Evolutionary conservation across 2,797 vertebrate genomes (phyloP).

Genomic region (Phylloscopus collybita): DNA sequence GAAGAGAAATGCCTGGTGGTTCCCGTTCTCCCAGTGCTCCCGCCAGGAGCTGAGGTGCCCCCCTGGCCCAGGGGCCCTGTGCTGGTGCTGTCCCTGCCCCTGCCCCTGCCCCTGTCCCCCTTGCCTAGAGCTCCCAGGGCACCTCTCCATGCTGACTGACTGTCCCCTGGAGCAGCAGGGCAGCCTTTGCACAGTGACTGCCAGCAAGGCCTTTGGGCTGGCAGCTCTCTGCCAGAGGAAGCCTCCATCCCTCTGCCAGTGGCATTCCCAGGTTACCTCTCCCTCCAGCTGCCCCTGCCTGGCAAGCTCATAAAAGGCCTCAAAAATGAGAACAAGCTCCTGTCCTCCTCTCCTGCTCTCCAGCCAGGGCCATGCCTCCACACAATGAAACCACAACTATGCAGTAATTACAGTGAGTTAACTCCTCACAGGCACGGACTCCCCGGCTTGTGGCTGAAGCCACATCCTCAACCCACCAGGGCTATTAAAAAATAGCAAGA

Average conservation of each 20-base stretch:
- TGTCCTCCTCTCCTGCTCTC: neutral
- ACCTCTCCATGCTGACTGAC: neutral
- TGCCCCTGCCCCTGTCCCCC: too few species aligned
- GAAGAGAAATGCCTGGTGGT: neutral
- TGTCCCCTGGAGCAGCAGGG: neutral
- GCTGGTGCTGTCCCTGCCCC: neutral
- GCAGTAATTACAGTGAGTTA: conserved; percentile 5
- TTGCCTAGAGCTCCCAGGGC: neutral
- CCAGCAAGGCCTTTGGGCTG: neutral
- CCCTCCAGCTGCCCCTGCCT: neutral
- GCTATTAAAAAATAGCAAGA: neutral
- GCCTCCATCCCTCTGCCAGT: neutral
- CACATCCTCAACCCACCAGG: neutral
- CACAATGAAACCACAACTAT: neutral
- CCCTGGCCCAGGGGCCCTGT: rapidly evolving
- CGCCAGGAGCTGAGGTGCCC: neutral
- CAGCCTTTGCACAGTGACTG: neutral
- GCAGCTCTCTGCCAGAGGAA: neutral
- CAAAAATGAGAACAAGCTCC: neutral
- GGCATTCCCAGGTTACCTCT: neutral
- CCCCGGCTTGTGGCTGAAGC: neutral
- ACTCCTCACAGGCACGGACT: neutral
- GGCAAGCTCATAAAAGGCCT: neutral
- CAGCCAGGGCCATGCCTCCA: neutral
- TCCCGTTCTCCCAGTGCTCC: neutral